Percentiles rank a stretch among this genome's conserved stretches.
phyloP scores from a whole-genome alignment of 2,797 vertebrate genomes.

The Pelobates cultripes region DNA sequence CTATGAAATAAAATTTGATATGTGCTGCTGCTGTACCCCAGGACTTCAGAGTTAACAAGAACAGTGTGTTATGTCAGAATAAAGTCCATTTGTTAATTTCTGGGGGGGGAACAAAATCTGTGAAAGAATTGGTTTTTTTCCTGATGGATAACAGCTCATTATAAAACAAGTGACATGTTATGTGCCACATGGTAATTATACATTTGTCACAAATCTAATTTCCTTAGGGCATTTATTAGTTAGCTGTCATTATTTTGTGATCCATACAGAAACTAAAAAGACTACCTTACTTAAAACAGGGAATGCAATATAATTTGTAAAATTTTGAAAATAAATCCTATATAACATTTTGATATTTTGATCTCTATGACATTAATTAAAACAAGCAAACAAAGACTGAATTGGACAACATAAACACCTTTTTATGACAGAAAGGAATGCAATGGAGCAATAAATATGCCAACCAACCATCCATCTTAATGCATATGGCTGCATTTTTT shows the following conservation, averaged over 20 bases:
- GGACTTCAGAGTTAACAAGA: not conserved
- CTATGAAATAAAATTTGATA: not conserved
- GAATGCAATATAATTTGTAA: not conserved
- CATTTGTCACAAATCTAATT: not conserved
- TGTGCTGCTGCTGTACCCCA: not conserved
- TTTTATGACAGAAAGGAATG: no score
- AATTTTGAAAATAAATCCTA: no score
- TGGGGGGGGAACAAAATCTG: not conserved
- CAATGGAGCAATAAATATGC: no score
- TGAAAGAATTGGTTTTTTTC: not conserved
- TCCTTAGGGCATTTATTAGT: not conserved
- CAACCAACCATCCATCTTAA: no score
- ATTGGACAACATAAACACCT: no score
- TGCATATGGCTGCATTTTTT: no score
- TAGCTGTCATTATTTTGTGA: not conserved
- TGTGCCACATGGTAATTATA: slow-evolving; percentile 10
- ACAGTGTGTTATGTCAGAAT: not conserved
- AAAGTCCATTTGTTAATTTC: not conserved
- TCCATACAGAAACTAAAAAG: not conserved
- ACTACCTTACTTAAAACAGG: not conserved
- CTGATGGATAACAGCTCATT: slow-evolving; percentile 8
- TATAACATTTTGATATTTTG: no score
- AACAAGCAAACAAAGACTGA: no score
- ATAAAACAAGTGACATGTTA: slow-evolving; percentile 11
- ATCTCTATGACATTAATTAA: no score